These are phyloP conservation scores for Daubentonia madagascariensis DNA, from an alignment of 2,113 vertebrate species.

Conservation along the genomic window DNA sequence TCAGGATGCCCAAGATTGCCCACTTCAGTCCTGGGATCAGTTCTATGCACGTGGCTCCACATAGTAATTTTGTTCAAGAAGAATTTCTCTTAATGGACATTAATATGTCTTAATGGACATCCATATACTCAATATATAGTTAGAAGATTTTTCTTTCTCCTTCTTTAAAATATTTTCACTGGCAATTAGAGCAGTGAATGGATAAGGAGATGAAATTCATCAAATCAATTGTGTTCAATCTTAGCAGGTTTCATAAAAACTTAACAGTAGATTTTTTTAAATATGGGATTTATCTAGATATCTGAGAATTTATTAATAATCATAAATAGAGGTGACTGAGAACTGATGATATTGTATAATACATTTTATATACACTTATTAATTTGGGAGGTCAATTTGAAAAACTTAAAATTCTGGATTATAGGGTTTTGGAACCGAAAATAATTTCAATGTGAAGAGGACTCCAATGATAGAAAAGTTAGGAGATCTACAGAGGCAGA, in stretches of 20 bases:
- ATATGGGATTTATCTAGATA: not conserved
- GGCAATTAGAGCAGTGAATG: not conserved
- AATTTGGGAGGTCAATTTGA: not conserved
- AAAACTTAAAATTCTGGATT: not conserved
- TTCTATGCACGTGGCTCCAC: fast-evolving
- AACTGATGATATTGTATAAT: not conserved
- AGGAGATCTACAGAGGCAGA: not conserved
- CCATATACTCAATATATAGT: not conserved
- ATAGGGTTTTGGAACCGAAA: not conserved
- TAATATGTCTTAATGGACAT: not conserved
- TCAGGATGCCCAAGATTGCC: too few species aligned
- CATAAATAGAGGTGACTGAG: not conserved
- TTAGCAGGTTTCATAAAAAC: not conserved
- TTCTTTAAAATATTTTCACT: not conserved
- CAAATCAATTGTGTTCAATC: not conserved
- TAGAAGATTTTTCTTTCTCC: not conserved
- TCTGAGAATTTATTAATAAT: not conserved
- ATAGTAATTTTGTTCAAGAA: too few species aligned
- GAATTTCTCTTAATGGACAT: not conserved
- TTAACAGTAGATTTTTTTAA: not conserved
- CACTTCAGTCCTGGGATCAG: not conserved
- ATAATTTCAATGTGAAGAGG: not conserved
- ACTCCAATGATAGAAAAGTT: not conserved
- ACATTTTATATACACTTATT: not conserved
- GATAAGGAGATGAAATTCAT: not conserved